Conservation (phyloP, 1,140 invertebrate species). For the Drosophila tropicalis region DNA sequence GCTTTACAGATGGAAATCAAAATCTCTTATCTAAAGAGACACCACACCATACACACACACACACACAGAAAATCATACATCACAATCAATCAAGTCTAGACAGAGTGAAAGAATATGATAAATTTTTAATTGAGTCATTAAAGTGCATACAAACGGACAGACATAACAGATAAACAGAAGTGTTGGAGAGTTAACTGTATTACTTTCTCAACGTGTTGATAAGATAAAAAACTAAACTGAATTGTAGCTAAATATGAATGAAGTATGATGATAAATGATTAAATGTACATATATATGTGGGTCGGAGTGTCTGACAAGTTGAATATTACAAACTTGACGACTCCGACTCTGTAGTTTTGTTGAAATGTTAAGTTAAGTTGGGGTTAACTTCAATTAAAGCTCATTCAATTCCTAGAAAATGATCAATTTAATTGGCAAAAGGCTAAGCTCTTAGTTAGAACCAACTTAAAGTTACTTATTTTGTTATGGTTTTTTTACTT, state of each 20-base stretch:
- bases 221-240: conserved; percentile 52
- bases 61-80: background rate
- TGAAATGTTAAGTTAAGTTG: background rate
- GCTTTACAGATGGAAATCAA: conserved; percentile 38
- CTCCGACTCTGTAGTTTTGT: too few relatives aligned
- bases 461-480: conserved; percentile 29
- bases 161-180: background rate
- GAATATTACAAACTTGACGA: too few relatives aligned
- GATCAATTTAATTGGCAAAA: conserved; percentile 7
- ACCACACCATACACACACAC: background rate
- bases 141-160: conserved; percentile 2
- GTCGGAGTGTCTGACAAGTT: too few relatives aligned
- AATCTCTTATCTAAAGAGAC: background rate
- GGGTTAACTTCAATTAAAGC: conserved; percentile 8
- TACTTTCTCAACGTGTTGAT: conserved; percentile 36
- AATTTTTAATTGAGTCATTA: conserved; percentile 70
- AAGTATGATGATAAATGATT: background rate
- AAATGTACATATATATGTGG: too few relatives aligned
- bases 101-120: conserved; percentile 39
- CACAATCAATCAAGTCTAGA: conserved; percentile 43
- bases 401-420: conserved; percentile 13
- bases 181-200: conserved; percentile 27
- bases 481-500: conserved; percentile 29
- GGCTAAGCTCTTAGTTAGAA: conserved; percentile 8
- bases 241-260: conserved; percentile 49